Evolutionary conservation across 2,888 invertebrate genomes (phyloP).

Genomic region (Trichopoda pennipes): DNA sequence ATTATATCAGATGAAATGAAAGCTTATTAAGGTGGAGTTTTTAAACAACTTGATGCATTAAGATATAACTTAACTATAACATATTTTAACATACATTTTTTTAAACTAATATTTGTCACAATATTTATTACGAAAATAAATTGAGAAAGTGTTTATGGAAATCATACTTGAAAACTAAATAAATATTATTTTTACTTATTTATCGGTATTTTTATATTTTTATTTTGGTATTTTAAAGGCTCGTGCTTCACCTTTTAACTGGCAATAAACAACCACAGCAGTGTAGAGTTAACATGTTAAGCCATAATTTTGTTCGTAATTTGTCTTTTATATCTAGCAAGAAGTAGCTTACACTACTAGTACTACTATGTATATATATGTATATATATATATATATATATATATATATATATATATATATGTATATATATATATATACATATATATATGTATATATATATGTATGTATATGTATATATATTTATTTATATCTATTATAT

Average conservation of each 20-base stretch:
- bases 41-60: slow-evolving; percentile 1
- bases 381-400: neutral
- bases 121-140: slow-evolving; percentile 4
- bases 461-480: no score
- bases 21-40: slow-evolving; percentile 53
- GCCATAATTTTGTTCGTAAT: slow-evolving; percentile 61
- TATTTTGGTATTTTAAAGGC: slow-evolving; percentile 33
- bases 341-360: slow-evolving; percentile 29
- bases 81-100: neutral
- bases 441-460: slow-evolving; percentile 4
- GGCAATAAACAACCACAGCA: slow-evolving; percentile 34
- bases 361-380: neutral
- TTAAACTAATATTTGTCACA: neutral
- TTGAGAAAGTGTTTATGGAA: slow-evolving; percentile 31
- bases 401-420: slow-evolving; percentile 16
- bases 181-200: no score
- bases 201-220: neutral
- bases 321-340: slow-evolving; percentile 38
- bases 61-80: neutral
- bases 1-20: slow-evolving; percentile 24
- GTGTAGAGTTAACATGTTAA: slow-evolving; percentile 57
- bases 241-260: slow-evolving; percentile 66
- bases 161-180: neutral
- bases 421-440: neutral
- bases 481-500: no score